Base-by-base conservation (phyloP, 1,140 invertebrate species). In the Stenopsyche tienmushanensis region DNA sequence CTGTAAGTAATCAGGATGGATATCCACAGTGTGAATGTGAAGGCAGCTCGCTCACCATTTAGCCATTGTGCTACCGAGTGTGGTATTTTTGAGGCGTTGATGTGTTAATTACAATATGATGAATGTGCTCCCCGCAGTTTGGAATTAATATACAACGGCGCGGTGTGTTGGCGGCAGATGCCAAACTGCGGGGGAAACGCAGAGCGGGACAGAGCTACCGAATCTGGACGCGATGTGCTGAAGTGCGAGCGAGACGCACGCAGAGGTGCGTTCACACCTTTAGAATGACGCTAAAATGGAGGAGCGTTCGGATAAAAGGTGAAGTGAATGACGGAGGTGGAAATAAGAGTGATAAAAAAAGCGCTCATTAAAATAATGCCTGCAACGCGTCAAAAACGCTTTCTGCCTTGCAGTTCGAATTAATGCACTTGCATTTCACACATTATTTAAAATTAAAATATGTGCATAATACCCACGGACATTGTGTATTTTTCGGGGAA, bases 31-130 rank as follows among this genome's bases (percentile, higher is more conserved):
- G n/a, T n/a, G n/a, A n/a, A n/a, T n/a, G n/a, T n/a, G n/a, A n/a
- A n/a, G n/a, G n/a, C n/a, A n/a, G n/a, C n/a, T n/a, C n/a, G n/a
- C n/a, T n/a, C n/a, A n/a, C n/a, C n/a, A n/a, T n/a, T 41, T 57
- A 57, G 47, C 44, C 42, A 44, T 26, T 60, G 57, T 9, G 42
- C 57, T 39, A 58, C 55, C 41, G 41, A n/a, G 57, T 47, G 57
- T 60, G 29, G 57, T 5, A 54, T 34, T 54, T 41, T 42, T 39
- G 44, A 58, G 52, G 64, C 64, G 64, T 64, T 69, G 67, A 69
- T 69, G 67, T 69, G 64, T 69, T 69, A 69, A 69, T 69, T 69
- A 69, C 67, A 69, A 69, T 63, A 69, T 69, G 67, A 69, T 69
- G 47, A 69, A 69, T 69, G 64, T 47, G 60, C 64, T 49, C 34